Evolutionary conservation across 1,140 invertebrate species (phyloP).

Genomic region (Ceratina calcarata): DNA sequence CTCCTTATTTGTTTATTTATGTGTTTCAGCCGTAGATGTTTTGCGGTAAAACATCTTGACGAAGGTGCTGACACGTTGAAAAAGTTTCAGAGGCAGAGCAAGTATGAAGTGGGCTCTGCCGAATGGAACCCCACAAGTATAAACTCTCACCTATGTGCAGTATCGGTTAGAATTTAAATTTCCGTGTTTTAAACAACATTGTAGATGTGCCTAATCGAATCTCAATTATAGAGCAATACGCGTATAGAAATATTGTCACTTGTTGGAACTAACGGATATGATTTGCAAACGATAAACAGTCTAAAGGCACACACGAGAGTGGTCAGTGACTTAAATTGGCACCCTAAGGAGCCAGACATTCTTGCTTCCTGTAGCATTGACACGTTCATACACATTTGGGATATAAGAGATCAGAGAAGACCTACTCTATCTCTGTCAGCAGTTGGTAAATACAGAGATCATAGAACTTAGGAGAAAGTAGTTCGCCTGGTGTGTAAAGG

Average conservation of each 20-base stretch:
- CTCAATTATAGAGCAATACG: constrained; percentile 87
- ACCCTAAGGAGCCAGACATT: constrained; percentile 92
- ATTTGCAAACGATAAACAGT: constrained; percentile 86
- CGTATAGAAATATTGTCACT: constrained; percentile 91
- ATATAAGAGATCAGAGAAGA: constrained; percentile 91
- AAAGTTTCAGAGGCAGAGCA: constrained; percentile 92
- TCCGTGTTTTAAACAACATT: constrained; percentile 21
- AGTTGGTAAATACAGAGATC: constrained; percentile 81
- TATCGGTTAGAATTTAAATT: constrained; percentile 86
- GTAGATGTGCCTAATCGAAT: constrained; percentile 36
- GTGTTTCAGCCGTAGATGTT: constrained; percentile 84
- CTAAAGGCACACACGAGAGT: constrained; percentile 92
- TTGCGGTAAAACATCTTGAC: constrained; percentile 90
- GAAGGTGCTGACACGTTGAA: constrained; percentile 87
- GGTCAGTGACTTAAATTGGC: constrained; percentile 96
- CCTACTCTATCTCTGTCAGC: constrained; percentile 90
- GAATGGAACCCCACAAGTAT: constrained; percentile 94
- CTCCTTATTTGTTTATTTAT: neutral
- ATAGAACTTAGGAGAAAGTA: neutral
- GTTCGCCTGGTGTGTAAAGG: neutral
- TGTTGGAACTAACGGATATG: constrained; percentile 80
- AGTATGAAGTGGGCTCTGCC: constrained; percentile 95
- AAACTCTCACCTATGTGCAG: constrained; percentile 91
- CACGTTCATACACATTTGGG: constrained; percentile 96
- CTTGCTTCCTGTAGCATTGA: constrained; percentile 96